Percentiles rank a stretch among this genome's conserved stretches.
Evolutionary conservation across 2,888 invertebrate species (phyloP).

Genomic region (Rhorus exstirpatorius): DNA sequence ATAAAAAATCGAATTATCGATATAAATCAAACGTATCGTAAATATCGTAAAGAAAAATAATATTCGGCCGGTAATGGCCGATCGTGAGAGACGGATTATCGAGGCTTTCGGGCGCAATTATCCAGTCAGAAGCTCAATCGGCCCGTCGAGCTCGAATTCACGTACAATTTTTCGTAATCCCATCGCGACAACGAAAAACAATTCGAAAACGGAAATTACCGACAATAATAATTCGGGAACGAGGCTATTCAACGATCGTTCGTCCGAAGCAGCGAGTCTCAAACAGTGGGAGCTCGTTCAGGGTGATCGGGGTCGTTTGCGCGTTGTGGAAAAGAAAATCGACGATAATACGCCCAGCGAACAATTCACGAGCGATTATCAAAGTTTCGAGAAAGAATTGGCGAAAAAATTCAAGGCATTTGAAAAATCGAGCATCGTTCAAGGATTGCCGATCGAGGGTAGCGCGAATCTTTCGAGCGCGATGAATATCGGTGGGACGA

Average conservation of each 20-base stretch:
- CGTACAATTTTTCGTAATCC: slow-evolving; percentile 59
- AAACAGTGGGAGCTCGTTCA: slow-evolving; percentile 82
- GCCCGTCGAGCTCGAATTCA: slow-evolving; percentile 67
- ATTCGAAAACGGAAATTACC: slow-evolving; percentile 31
- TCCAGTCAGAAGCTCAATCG: slow-evolving; percentile 71
- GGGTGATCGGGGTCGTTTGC: slow-evolving; percentile 83
- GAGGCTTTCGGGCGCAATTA: slow-evolving; percentile 75
- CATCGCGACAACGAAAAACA: slow-evolving; percentile 76
- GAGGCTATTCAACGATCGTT: slow-evolving; percentile 54
- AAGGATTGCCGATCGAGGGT: slow-evolving; percentile 67
- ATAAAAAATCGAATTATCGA: background rate
- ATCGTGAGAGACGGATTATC: slow-evolving; percentile 73
- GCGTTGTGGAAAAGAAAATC: slow-evolving; percentile 85
- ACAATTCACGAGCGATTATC: slow-evolving; percentile 40
- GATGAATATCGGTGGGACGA: slow-evolving; percentile 33
- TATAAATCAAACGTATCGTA: slow-evolving; percentile 6
- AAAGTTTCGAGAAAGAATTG: slow-evolving; percentile 70
- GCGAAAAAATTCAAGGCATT: slow-evolving; percentile 77
- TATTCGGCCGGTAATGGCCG: slow-evolving; percentile 74
- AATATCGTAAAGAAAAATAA: slow-evolving; percentile 63
- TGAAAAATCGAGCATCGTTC: slow-evolving; percentile 77
- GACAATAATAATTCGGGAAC: slow-evolving; percentile 44
- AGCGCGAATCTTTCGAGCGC: slow-evolving; percentile 40
- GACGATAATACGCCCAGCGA: slow-evolving; percentile 74
- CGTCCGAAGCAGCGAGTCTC: slow-evolving; percentile 75